Percentiles rank a stretch among this genome's conserved stretches.
phyloP scores from a whole-genome alignment of 37 sponge, comb jelly and placozoan species.

The Tethya wilhelma region DNA sequence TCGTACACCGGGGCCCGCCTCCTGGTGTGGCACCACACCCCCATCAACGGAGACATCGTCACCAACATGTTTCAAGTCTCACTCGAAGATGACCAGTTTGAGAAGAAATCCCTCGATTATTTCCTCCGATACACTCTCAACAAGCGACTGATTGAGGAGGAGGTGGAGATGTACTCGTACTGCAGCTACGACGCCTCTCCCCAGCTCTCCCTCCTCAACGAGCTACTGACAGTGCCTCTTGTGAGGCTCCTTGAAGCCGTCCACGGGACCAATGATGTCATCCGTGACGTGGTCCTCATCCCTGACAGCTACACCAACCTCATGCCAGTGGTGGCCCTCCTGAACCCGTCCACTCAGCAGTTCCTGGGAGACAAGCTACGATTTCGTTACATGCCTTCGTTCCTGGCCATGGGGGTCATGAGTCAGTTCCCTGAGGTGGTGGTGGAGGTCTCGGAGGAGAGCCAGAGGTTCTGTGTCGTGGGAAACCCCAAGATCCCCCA shows the following conservation, averaged over 20 bases:
- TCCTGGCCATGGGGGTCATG: constrained; percentile 73
- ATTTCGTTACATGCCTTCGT: constrained; percentile 62
- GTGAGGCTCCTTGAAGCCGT: constrained; percentile 24
- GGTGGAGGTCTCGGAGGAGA: constrained; percentile 50
- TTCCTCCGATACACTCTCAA: constrained; percentile 37
- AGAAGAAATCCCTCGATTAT: constrained; percentile 57
- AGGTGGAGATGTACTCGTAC: constrained; percentile 45
- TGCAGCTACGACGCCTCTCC: constrained; percentile 18
- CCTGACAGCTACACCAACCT: constrained; percentile 67
- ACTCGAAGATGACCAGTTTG: constrained; percentile 56
- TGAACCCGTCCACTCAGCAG: background rate
- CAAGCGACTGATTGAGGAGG: constrained; percentile 36
- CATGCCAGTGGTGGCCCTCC: constrained; percentile 65
- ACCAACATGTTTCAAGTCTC: constrained; percentile 45
- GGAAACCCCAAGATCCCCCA: constrained; percentile 73
- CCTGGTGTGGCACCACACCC: constrained; percentile 60
- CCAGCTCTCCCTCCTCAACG: constrained; percentile 24
- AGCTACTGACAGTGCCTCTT: constrained; percentile 42
- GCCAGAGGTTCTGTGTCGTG: constrained; percentile 55
- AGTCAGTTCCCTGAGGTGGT: constrained; percentile 20
- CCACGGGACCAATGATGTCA: background rate
- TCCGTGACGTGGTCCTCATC: constrained; percentile 58
- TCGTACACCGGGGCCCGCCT: constrained; percentile 62
- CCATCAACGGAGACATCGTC: constrained; percentile 1
- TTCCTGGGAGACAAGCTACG: constrained; percentile 71